A percentile compares a stretch with the other conserved stretches of the same genome.
Conservation (phyloP, 2,113 vertebrate species). For the Tychaedon coryphoeus region DNA sequence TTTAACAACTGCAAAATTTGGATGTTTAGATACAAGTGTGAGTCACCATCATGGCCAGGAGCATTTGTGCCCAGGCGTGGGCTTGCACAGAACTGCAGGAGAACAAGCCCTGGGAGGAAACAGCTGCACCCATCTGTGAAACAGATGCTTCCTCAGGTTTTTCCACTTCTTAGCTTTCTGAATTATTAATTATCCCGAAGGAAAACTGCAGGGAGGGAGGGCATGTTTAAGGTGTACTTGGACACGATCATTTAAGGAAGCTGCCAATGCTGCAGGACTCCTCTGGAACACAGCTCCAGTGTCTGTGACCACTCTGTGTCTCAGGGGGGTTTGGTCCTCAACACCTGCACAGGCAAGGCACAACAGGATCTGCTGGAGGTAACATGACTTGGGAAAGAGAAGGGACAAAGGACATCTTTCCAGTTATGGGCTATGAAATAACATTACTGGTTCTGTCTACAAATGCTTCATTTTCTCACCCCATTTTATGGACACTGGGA, state of each 20-base stretch:
- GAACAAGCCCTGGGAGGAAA: background rate
- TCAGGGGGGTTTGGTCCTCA: fast-evolving
- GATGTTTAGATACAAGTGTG: background rate
- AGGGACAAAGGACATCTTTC: background rate
- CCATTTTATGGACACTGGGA: background rate
- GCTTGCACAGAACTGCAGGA: background rate
- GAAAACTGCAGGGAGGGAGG: background rate
- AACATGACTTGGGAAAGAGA: background rate
- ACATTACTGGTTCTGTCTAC: background rate
- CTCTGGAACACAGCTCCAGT: background rate
- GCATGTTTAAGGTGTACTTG: background rate
- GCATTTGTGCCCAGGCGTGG: background rate
- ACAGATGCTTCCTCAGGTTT: background rate
- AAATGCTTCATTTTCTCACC: background rate
- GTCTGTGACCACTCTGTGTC: background rate
- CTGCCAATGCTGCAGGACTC: background rate
- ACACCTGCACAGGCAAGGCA: background rate
- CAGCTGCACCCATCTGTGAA: background rate
- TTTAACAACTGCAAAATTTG: background rate
- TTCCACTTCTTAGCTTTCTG: background rate
- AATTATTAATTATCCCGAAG: conserved; percentile 17
- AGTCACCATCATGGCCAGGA: background rate
- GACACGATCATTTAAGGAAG: background rate
- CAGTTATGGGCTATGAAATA: background rate
- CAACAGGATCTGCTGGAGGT: background rate